These are phyloP conservation scores for Elephas maximus DNA, from an alignment of 2,113 vertebrate genomes.

Conservation along the genomic window DNA sequence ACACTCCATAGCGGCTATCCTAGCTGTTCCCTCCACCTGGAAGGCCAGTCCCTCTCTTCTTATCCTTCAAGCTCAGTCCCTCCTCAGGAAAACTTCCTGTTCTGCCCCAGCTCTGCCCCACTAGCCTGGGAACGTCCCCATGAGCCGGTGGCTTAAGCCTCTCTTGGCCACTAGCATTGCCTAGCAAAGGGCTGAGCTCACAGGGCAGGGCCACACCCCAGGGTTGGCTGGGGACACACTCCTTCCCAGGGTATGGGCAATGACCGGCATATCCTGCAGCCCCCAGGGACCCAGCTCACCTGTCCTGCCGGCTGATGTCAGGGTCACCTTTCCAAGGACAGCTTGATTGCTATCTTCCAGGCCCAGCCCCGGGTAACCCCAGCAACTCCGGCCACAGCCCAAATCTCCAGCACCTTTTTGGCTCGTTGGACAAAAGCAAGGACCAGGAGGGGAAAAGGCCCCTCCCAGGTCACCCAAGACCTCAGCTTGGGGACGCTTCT, in stretches of 20 bases:
- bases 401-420: neutral
- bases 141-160: neutral
- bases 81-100: slow-evolving; percentile 25
- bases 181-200: neutral
- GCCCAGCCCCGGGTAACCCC: neutral
- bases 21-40: neutral
- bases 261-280: neutral
- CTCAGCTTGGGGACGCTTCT: neutral
- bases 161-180: neutral
- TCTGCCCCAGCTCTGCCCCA: neutral
- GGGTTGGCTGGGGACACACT: slow-evolving; percentile 60
- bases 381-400: neutral
- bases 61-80: neutral
- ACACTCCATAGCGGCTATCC: rapidly evolving
- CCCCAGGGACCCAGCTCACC: slow-evolving; percentile 67
- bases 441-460: no score
- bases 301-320: slow-evolving; percentile 73
- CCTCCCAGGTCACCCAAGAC: neutral
- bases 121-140: neutral
- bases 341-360: neutral
- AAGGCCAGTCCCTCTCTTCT: neutral
- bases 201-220: neutral
- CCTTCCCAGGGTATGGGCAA: neutral
- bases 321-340: slow-evolving; percentile 80
- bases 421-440: neutral